A percentile compares a stretch with the other conserved stretches of the same genome.
Evolutionary conservation across 2,113 vertebrate species (phyloP).

Genomic region (Phoxinus phoxinus): DNA sequence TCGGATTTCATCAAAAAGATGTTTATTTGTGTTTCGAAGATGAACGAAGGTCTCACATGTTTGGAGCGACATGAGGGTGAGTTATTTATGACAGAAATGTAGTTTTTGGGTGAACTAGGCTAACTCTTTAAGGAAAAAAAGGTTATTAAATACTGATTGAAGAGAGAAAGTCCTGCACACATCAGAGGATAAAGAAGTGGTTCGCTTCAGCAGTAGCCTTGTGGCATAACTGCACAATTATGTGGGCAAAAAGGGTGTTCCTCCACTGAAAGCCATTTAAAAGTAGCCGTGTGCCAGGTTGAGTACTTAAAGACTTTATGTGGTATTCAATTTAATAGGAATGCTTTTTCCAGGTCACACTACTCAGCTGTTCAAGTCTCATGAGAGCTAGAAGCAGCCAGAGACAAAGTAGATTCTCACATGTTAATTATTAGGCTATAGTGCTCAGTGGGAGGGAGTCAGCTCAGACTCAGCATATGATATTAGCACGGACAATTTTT

Average conservation of each 20-base stretch:
- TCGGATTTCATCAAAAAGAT: no score
- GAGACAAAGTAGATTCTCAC: constrained; percentile 4
- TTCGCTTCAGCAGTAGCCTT: no score
- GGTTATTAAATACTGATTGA: not conserved
- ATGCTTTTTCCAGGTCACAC: constrained; percentile 15
- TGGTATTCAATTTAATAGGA: not conserved
- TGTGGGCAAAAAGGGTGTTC: not conserved
- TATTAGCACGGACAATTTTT: not conserved
- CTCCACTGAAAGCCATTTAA: constrained; percentile 6
- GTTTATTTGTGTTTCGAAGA: no score
- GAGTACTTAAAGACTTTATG: not conserved
- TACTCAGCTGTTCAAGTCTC: not conserved
- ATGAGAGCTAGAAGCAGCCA: not conserved
- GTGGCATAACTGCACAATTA: not conserved
- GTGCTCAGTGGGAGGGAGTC: not conserved
- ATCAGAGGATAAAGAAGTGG: no score
- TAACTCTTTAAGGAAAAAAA: no score
- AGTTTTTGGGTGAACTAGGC: no score
- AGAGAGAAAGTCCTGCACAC: not conserved
- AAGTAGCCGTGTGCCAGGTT: not conserved
- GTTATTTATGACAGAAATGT: no score
- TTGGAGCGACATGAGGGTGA: no score
- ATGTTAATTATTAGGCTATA: constrained; percentile 2
- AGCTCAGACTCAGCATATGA: constrained; percentile 3
- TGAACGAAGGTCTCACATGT: no score